A percentile compares a stretch with the other conserved stretches of the same genome.
Evolutionary conservation across 2,113 vertebrate genomes (phyloP).

Genomic region (Prunella himalayana): DNA sequence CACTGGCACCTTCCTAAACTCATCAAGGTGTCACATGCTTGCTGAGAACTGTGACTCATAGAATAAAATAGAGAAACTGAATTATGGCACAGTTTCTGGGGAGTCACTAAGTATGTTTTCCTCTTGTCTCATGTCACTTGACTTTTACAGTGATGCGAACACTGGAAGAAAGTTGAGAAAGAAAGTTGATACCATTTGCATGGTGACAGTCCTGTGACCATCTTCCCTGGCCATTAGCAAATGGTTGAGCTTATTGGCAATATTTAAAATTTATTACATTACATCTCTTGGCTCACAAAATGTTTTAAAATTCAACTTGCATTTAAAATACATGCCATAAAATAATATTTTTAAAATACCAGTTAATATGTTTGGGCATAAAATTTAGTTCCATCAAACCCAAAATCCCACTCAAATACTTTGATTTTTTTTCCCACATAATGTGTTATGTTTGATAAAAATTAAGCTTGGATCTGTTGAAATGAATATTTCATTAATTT

Average conservation of each 20-base stretch:
- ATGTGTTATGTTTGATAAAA: accelerated
- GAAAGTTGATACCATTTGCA: accelerated
- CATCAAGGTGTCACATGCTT: neutral
- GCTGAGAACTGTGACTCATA: neutral
- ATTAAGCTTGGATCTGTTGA: neutral
- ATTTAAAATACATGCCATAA: neutral
- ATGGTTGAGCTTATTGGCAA: neutral
- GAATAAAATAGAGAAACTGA: neutral
- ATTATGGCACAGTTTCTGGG: neutral
- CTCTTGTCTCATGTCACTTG: neutral
- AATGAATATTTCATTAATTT: neutral
- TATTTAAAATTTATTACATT: neutral
- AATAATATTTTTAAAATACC: neutral
- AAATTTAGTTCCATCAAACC: neutral
- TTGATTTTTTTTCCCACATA: neutral
- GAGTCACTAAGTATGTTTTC: neutral
- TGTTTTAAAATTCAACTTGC: neutral
- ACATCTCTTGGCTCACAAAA: neutral
- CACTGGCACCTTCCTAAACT: neutral
- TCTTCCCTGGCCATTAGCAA: neutral
- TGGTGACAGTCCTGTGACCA: accelerated
- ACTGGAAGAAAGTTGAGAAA: neutral
- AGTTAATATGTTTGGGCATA: neutral
- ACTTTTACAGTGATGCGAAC: neutral
- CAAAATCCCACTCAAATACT: neutral